These are phyloP conservation scores for Parnassius glacialis DNA, from an alignment of 2,888 invertebrate genomes.

Conservation along the genomic window DNA sequence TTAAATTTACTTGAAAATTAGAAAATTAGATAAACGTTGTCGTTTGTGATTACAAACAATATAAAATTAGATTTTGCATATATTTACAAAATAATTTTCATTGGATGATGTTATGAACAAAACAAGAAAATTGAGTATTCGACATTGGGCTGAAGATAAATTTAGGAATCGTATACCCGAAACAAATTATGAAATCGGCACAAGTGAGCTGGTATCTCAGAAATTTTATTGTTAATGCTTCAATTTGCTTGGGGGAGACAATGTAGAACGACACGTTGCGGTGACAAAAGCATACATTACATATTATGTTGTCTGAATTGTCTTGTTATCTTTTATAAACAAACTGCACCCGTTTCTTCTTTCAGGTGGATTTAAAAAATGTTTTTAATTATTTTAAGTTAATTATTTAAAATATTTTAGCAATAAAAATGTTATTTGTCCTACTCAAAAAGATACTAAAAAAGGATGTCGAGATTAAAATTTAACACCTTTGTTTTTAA, in stretches of 20 bases:
- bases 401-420: too few species aligned
- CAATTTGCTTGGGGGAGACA: slow-evolving; percentile 3
- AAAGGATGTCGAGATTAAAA: too few species aligned
- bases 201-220: slow-evolving; percentile 17
- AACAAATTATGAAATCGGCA: slow-evolving; percentile 22
- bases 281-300: background rate
- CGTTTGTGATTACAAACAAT: background rate
- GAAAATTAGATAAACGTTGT: background rate
- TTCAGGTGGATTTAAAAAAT: too few species aligned
- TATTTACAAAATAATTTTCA: slow-evolving; percentile 3
- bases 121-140: slow-evolving; percentile 21
- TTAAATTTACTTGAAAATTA: background rate
- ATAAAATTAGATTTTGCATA: background rate
- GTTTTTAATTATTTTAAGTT: too few species aligned
- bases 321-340: too few species aligned
- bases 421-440: too few species aligned
- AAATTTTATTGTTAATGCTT: slow-evolving; percentile 21
- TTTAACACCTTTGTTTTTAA: too few species aligned
- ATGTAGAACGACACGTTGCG: slow-evolving; percentile 19
- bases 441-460: too few species aligned
- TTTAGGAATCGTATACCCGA: slow-evolving; percentile 23
- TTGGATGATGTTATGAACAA: slow-evolving; percentile 9
- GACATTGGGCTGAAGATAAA: slow-evolving; percentile 33
- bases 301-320: too few species aligned
- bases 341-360: too few species aligned